Evolutionary conservation across 2,113 vertebrate species (phyloP).

Genomic region (Perca flavescens): DNA sequence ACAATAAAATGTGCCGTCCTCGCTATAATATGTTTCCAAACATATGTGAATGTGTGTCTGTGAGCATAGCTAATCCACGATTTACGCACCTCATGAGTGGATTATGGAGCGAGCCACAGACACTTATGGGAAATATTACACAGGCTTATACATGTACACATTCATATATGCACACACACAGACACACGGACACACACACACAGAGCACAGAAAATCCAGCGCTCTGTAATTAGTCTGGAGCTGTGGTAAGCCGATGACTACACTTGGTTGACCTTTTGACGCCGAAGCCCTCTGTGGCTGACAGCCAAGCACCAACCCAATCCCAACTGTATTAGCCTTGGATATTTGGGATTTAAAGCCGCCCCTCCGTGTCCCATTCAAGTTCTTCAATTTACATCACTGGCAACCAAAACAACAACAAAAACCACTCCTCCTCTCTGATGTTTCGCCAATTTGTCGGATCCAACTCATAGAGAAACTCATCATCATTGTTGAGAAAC

Average conservation of each 20-base stretch:
- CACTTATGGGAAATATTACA: slow-evolving; percentile 55
- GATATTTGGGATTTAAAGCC: slow-evolving; percentile 45
- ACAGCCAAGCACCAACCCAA: slow-evolving; percentile 31
- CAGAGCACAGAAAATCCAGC: slow-evolving; percentile 18
- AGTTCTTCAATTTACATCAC: slow-evolving; percentile 31
- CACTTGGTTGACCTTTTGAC: slow-evolving; percentile 63
- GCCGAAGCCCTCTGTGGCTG: slow-evolving; percentile 52
- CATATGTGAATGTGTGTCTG: slow-evolving; percentile 20
- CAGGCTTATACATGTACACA: not conserved
- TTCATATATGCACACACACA: not conserved
- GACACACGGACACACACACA: not conserved
- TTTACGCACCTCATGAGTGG: slow-evolving; percentile 38
- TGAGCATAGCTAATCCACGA: slow-evolving; percentile 48
- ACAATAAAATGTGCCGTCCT: not conserved
- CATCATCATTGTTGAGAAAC: slow-evolving; percentile 16
- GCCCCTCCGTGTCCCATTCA: slow-evolving; percentile 3
- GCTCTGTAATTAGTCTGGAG: slow-evolving; percentile 60
- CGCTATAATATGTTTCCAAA: not conserved
- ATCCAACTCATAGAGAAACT: slow-evolving; percentile 22
- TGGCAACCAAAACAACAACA: slow-evolving; percentile 30
- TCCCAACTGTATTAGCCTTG: slow-evolving; percentile 25
- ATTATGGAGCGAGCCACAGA: slow-evolving; percentile 51
- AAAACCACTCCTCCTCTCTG: slow-evolving; percentile 17
- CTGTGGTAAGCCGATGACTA: slow-evolving; percentile 59
- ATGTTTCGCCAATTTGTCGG: slow-evolving; percentile 31